Evolutionary conservation across 2,888 invertebrate species (phyloP).

Genomic region (Drosophila quasianomalipes): DNA sequence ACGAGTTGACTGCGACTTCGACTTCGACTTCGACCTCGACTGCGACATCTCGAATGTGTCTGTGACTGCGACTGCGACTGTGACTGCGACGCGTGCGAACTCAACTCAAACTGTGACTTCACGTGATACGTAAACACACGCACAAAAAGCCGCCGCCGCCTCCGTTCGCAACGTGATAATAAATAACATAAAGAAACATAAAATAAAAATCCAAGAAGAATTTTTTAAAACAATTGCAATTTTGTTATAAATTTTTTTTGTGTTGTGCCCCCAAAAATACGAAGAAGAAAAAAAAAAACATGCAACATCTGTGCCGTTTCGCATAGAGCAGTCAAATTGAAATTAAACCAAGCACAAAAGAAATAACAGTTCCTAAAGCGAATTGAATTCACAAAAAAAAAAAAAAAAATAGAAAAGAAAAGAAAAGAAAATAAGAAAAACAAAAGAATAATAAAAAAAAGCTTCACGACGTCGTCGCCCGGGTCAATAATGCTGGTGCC

Average conservation of each 20-base stretch:
- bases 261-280: neutral
- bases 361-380: slow-evolving; percentile 12
- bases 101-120: slow-evolving; percentile 34
- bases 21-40: slow-evolving; percentile 27
- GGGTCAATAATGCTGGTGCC: slow-evolving; percentile 92
- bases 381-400: neutral
- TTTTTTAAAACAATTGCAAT: slow-evolving; percentile 32
- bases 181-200: neutral
- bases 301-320: neutral
- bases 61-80: slow-evolving; percentile 41
- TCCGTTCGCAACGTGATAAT: slow-evolving; percentile 16
- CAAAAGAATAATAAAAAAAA: slow-evolving; percentile 7
- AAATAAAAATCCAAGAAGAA: neutral
- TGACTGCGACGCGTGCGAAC: slow-evolving; percentile 27
- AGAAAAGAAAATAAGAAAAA: neutral
- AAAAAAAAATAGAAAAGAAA: neutral
- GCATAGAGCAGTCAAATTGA: neutral
- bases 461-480: slow-evolving; percentile 57
- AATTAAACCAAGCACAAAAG: slow-evolving; percentile 14
- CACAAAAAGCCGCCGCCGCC: slow-evolving; percentile 17
- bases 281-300: neutral
- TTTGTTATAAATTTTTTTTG: slow-evolving; percentile 45
- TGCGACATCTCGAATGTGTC: slow-evolving; percentile 15
- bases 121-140: slow-evolving; percentile 33
- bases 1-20: slow-evolving; percentile 71